A percentile compares a stretch with the other conserved stretches of the same genome.
Conservation (phyloP, 1,140 invertebrate genomes). For the Fopius arisanus region DNA sequence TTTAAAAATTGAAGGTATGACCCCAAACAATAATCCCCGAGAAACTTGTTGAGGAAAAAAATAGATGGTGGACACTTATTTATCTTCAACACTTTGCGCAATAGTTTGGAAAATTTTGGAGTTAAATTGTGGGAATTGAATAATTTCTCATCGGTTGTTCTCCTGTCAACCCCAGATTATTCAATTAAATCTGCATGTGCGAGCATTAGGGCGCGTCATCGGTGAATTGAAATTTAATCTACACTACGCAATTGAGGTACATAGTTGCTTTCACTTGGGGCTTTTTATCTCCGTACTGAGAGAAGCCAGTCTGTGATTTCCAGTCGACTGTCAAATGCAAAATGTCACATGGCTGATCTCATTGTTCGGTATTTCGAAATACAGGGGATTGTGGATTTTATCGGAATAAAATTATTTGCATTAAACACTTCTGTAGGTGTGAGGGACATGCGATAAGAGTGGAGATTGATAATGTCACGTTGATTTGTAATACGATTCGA, state of each 20-base stretch:
- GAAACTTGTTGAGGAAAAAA: too few species aligned
- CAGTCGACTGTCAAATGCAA: background rate
- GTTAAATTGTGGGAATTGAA: too few species aligned
- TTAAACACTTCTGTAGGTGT: background rate
- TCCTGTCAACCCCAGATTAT: slow-evolving; percentile 1
- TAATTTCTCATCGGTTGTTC: background rate
- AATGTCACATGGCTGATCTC: background rate
- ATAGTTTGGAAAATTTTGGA: background rate
- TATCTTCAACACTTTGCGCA: too few species aligned
- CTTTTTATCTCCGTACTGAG: background rate
- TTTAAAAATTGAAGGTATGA: too few species aligned
- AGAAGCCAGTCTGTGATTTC: background rate
- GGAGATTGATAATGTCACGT: background rate
- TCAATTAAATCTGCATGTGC: background rate
- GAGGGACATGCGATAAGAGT: background rate
- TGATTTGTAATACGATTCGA: background rate
- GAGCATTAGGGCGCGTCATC: background rate
- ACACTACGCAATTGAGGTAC: slow-evolving; percentile 5
- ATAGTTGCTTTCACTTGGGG: slow-evolving; percentile 19
- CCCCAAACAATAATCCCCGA: too few species aligned
- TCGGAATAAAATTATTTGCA: background rate
- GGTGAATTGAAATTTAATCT: slow-evolving; percentile 21
- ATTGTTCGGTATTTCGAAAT: background rate
- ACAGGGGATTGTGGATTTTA: background rate
- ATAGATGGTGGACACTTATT: too few species aligned